phyloP scores from a whole-genome alignment of 2,888 invertebrate genomes.

The Stomorhina lunata region DNA sequence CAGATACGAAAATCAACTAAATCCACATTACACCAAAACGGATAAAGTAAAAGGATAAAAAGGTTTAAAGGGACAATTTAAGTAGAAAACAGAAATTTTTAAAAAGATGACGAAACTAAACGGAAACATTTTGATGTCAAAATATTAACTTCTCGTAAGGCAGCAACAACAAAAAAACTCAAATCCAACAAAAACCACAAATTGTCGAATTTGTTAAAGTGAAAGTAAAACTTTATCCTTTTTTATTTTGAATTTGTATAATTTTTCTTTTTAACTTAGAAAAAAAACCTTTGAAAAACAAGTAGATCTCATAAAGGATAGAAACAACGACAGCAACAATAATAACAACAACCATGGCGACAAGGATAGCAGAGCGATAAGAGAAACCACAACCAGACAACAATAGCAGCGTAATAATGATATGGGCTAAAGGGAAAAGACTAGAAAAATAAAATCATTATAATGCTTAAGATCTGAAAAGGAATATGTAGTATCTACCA shows the following conservation, averaged over 20 bases:
- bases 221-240: constrained; percentile 39
- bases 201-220: constrained; percentile 27
- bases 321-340: constrained; percentile 70
- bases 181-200: constrained; percentile 32
- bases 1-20: constrained; percentile 28
- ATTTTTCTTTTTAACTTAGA: background rate
- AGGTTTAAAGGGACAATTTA: constrained; percentile 22
- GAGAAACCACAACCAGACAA: background rate
- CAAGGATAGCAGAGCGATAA: constrained; percentile 64
- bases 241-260: constrained; percentile 1
- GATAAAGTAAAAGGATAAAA: background rate
- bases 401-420: constrained; percentile 7
- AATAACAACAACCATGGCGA: constrained; percentile 59
- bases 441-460: constrained; percentile 45
- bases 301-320: constrained; percentile 35
- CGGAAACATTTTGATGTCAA: background rate
- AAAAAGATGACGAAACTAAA: background rate
- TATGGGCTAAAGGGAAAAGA: constrained; percentile 25
- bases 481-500: background rate
- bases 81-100: background rate
- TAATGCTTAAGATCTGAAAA: constrained; percentile 20
- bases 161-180: background rate
- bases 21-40: background rate
- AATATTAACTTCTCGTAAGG: background rate
- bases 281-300: constrained; percentile 27